Evolutionary conservation across 2,797 vertebrate genomes (phyloP), one percentile per base, ranked within the genome.

Genomic region (Heliangelus exortis): DNA sequence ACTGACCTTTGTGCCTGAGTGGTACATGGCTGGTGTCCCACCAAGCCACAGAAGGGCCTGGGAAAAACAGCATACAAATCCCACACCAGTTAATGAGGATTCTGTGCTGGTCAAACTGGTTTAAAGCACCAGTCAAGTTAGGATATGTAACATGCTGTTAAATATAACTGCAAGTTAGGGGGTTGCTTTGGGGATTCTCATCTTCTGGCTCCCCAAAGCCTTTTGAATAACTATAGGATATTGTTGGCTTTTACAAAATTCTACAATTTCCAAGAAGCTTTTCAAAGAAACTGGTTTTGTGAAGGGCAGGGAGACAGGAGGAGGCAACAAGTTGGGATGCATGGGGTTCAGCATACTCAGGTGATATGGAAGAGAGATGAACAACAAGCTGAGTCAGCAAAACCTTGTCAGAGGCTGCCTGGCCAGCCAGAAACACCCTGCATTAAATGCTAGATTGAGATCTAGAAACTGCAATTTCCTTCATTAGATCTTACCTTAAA

Each of bases 311-410:
- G 69, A 53, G 26, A 48, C 29, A 39, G 28, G 54, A 71, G n/a
- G 39, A 79, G 43, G 66, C 1, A 2, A 13, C 12, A 33, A 62
- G 3, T 28, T 39, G 43, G 45, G 29, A 25, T 2, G 0, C 3
- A 6, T 57, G 50, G 41, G 13, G 33, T 50, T 90, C 86, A 69
- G 79, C 77, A 12, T 33, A 50, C 45, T 65, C 4, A 0, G 20
- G 29, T 25, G 61, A 66, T 59, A 39, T 63, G 63, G 48, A 45
- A 83, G 47, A 57, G 36, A 50, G 45, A 22, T 74, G 53, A 90
- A 26, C n/a, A 48, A 9, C 0, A 0, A 89, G 34, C 74, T 80
- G 63, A 62, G 39, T 41, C 39, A 41, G 39, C 39, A 41, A 41
- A 41, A 13, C 39, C 2, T 22, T 66, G 47, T 48, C 33, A 59